Evolutionary conservation across 2,113 vertebrate genomes (phyloP).

Genomic region (Patagioenas fasciata): DNA sequence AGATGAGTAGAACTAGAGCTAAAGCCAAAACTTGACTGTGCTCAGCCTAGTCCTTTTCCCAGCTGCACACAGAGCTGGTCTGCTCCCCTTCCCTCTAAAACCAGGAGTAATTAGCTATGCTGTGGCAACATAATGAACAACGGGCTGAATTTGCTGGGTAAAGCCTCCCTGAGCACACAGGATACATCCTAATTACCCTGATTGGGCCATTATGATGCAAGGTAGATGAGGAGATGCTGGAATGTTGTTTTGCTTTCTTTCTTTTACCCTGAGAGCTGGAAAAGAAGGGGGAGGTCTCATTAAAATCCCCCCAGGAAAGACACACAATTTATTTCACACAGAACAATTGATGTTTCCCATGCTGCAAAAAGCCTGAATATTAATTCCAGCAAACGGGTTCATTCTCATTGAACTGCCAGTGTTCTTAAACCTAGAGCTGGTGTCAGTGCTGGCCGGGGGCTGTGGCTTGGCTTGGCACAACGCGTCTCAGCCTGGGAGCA

Average conservation of each 20-base stretch:
- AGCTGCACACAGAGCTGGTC: background rate
- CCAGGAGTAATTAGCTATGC: slow-evolving; percentile 24
- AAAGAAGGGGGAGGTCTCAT: background rate
- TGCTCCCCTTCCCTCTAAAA: background rate
- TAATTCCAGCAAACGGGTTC: slow-evolving; percentile 11
- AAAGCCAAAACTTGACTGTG: background rate
- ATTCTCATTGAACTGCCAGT: background rate
- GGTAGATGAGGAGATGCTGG: slow-evolving; percentile 19
- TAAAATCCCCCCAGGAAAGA: slow-evolving; percentile 30
- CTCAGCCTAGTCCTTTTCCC: background rate
- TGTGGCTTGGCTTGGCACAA: background rate
- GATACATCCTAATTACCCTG: slow-evolving; percentile 55
- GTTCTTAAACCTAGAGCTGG: background rate
- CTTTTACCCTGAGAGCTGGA: background rate
- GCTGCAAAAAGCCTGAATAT: slow-evolving; percentile 7
- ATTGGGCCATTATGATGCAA: slow-evolving; percentile 34
- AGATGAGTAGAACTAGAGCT: background rate
- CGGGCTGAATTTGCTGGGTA: background rate
- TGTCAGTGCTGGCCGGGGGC: background rate
- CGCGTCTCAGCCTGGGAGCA: background rate
- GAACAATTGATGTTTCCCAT: slow-evolving; percentile 26
- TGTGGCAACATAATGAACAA: background rate
- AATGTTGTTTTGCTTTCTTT: background rate
- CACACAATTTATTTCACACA: background rate
- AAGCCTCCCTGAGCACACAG: slow-evolving; percentile 7